Conservation (phyloP, 2,888 invertebrate species). For the Agonopterix arenella region DNA sequence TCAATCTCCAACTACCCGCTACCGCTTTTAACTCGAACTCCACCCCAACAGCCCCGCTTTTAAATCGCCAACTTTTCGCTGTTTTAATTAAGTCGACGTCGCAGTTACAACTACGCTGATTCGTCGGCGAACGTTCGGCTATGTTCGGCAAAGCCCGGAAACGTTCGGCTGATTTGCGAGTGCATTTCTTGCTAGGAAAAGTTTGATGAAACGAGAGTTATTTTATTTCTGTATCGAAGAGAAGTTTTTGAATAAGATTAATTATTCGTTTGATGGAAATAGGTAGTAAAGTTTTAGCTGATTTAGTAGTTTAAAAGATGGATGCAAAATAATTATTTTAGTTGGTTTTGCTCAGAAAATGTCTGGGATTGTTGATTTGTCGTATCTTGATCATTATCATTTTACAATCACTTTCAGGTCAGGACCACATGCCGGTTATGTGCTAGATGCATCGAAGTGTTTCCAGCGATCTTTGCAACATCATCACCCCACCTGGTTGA, state of each 20-base stretch:
- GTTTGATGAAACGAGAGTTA: conserved; percentile 1
- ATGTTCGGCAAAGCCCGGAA: conserved; percentile 20
- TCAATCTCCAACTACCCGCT: background rate
- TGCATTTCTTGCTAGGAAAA: conserved; percentile 1
- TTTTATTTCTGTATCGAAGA: conserved; percentile 3
- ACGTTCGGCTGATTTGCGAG: conserved; percentile 3
- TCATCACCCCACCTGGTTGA: too few species aligned
- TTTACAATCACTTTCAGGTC: too few species aligned
- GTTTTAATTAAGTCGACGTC: conserved; percentile 74
- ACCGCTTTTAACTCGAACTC: background rate
- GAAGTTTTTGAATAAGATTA: conserved; percentile 17
- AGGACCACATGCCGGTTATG: too few species aligned
- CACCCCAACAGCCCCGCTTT: conserved; percentile 28
- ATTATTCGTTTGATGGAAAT: conserved; percentile 7
- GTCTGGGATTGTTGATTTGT: too few species aligned
- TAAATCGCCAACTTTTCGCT: conserved; percentile 65
- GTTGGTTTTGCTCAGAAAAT: too few species aligned
- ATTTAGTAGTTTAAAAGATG: too few species aligned
- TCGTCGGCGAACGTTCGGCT: conserved; percentile 30
- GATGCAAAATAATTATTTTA: too few species aligned
- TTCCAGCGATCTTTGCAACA: too few species aligned
- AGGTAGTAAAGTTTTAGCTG: too few species aligned
- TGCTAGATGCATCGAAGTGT: too few species aligned
- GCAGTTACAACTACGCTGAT: conserved; percentile 60
- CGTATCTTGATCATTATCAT: too few species aligned